Conservation (phyloP, 2,113 vertebrate genomes). For the Dasyprocta punctata region DNA sequence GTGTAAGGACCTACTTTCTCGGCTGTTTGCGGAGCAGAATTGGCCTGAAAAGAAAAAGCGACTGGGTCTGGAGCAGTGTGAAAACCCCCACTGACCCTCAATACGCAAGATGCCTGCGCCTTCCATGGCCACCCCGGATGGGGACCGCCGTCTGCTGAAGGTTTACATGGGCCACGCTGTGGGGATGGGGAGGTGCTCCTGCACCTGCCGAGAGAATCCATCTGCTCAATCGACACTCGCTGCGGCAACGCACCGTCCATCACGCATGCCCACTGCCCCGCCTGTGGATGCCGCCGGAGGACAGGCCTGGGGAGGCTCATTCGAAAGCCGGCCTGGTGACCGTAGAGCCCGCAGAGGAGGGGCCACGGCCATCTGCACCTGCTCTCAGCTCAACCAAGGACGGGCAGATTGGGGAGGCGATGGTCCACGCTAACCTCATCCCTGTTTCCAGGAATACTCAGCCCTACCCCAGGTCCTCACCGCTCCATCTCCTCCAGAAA, state of each 20-base stretch:
- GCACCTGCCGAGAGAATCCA: background rate
- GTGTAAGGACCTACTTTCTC: background rate
- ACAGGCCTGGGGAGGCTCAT: fast-evolving
- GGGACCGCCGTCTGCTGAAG: fast-evolving
- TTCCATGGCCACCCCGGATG: background rate
- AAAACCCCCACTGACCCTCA: background rate
- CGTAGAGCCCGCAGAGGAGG: fast-evolving
- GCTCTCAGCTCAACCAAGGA: background rate
- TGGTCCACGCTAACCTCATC: background rate
- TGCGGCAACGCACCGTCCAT: background rate
- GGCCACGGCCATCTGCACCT: fast-evolving
- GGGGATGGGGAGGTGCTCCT: background rate
- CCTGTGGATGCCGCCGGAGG: background rate
- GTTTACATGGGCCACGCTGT: fast-evolving
- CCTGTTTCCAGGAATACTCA: background rate
- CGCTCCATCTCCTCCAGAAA: too few relatives aligned
- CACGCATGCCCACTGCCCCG: fast-evolving
- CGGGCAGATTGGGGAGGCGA: background rate
- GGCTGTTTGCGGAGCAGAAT: background rate
- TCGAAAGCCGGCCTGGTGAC: background rate
- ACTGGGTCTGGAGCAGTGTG: fast-evolving
- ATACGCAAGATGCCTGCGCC: fast-evolving
- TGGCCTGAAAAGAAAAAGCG: background rate
- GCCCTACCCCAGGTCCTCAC: background rate
- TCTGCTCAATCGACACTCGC: background rate